phyloP scores from a whole-genome alignment of 2,797 vertebrate genomes.

The Tamandua tetradactyla region DNA sequence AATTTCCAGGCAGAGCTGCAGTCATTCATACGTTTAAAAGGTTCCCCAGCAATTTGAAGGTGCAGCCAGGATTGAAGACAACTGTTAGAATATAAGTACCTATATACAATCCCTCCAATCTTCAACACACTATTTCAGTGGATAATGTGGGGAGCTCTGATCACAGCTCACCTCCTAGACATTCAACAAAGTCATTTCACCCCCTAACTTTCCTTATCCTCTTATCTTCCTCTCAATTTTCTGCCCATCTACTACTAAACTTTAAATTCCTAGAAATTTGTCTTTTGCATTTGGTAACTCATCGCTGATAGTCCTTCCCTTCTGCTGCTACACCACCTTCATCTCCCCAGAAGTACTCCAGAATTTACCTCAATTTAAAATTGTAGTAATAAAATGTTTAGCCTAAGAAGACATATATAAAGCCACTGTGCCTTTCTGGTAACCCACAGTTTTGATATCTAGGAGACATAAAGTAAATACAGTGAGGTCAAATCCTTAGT shows the following conservation, averaged over 20 bases:
- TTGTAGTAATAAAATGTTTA: background rate
- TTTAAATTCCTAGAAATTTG: background rate
- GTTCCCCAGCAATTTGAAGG: background rate
- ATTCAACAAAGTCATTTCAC: background rate
- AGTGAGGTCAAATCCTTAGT: background rate
- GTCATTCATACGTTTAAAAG: background rate
- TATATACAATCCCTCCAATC: background rate
- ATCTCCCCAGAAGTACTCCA: background rate
- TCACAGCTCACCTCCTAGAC: background rate
- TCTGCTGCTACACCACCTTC: background rate
- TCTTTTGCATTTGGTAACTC: background rate
- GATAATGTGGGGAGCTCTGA: background rate
- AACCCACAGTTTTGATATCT: background rate
- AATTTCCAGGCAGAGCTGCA: background rate
- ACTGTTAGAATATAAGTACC: background rate
- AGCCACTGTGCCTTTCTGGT: background rate
- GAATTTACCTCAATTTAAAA: background rate
- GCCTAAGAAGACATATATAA: background rate
- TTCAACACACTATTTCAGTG: background rate
- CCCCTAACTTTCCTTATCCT: background rate
- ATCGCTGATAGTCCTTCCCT: background rate
- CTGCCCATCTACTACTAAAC: background rate
- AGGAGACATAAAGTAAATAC: background rate
- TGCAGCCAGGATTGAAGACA: background rate
- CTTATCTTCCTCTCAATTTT: background rate